Percentiles rank a stretch among this genome's conserved stretches.
phyloP scores from a whole-genome alignment of 2,797 vertebrate species.

The Margarornis squamiger region DNA sequence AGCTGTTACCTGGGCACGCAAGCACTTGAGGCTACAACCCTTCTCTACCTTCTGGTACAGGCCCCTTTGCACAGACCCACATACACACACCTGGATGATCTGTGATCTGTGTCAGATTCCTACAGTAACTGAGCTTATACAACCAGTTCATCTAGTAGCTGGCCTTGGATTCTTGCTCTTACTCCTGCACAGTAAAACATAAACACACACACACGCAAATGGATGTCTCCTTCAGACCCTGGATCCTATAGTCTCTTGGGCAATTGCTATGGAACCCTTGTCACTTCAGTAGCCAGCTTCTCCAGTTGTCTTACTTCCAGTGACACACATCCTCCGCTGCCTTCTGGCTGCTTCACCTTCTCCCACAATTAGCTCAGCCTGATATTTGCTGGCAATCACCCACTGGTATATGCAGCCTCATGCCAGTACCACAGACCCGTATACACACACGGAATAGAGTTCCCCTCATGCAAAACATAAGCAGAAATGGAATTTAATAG shows the following conservation, averaged over 20 bases:
- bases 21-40: background rate
- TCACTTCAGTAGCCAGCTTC: background rate
- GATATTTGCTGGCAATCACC: background rate
- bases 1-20: too few relatives aligned
- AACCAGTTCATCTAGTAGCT: background rate
- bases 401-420: background rate
- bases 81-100: background rate
- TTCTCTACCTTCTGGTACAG: background rate
- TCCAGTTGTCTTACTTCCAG: background rate
- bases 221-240: background rate
- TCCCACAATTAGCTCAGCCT: background rate
- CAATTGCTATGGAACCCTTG: background rate
- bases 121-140: background rate
- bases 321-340: rapidly evolving
- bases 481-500: background rate
- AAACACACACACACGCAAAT: background rate
- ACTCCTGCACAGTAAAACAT: background rate
- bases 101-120: background rate
- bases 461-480: background rate
- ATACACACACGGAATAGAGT: background rate
- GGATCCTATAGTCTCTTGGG: background rate
- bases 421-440: background rate
- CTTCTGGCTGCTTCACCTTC: background rate
- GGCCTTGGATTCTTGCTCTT: background rate
- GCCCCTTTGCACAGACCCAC: background rate